A percentile compares a stretch with the other conserved stretches of the same genome.
These are phyloP conservation scores for Pandemis corylana DNA, from an alignment of 2,888 invertebrate species.

Conservation along the genomic window DNA sequence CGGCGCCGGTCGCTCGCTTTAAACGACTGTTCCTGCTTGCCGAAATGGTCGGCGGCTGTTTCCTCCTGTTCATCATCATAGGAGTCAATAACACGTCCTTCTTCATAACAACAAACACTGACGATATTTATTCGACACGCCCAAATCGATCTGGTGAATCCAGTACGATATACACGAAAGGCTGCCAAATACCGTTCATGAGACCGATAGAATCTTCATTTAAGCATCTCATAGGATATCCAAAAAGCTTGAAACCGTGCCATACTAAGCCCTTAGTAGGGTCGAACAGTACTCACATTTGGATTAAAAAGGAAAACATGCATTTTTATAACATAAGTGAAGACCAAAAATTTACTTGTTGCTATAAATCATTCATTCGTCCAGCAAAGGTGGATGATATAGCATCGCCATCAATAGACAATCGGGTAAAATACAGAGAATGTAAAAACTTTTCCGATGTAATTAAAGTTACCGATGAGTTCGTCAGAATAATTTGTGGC, in stretches of 20 bases:
- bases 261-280: slow-evolving; percentile 74
- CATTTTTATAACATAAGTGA: slow-evolving; percentile 75
- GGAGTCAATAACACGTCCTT: slow-evolving; percentile 31
- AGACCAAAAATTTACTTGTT: slow-evolving; percentile 75
- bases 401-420: slow-evolving; percentile 62
- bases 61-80: background rate
- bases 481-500: slow-evolving; percentile 86
- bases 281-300: slow-evolving; percentile 84
- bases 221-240: slow-evolving; percentile 72
- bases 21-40: slow-evolving; percentile 7
- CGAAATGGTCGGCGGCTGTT: background rate
- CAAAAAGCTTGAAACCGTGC: slow-evolving; percentile 74
- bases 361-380: slow-evolving; percentile 83
- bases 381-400: slow-evolving; percentile 66
- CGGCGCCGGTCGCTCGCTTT: background rate
- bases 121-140: background rate
- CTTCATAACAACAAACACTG: slow-evolving; percentile 47
- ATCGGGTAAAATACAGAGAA: slow-evolving; percentile 65
- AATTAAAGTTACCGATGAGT: slow-evolving; percentile 82
- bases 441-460: slow-evolving; percentile 74
- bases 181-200: slow-evolving; percentile 86
- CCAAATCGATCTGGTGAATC: background rate
- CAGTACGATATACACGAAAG: slow-evolving; percentile 81
- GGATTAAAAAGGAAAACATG: slow-evolving; percentile 71
- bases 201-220: slow-evolving; percentile 82